Base-by-base conservation (phyloP, 2,888 invertebrate genomes). In the Slavum lentiscoides region DNA sequence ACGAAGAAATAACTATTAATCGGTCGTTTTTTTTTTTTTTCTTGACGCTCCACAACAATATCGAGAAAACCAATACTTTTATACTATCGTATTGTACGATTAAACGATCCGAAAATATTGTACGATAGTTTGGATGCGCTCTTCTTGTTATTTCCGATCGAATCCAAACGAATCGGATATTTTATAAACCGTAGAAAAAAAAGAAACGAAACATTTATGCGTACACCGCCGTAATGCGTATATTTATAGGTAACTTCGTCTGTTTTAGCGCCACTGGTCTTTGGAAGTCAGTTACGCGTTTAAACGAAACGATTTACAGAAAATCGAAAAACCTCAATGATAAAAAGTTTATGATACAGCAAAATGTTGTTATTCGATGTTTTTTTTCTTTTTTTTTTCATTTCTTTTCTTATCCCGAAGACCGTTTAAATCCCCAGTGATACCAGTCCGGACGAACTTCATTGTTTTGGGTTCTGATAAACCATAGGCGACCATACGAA, bases 391-490 rank as follows among this genome's bases (percentile, higher is more conserved):
- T 30, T 4, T 4, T 30, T 30, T 30, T 30, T n/a, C 30, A n/a
- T 21, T 8, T n/a, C 30, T 39, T 21, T 8, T 55, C 17, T 64
- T 53, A 37, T 37, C 62, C n/a, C 43, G 13, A 23, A 62, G 53
- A 53, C 21, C 6, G 21, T 69, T 21, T 55, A 77, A 76, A 61
- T 62, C 77, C 77, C 13, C 53, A 37, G 62, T 39, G 49, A 62
- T 77, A 70, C 55, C 39, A 62, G 67, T 67, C 69, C n/a, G 53
- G 17, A 37, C 17, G 23, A 77, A 70, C 62, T 70, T 70, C 69
- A 70, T 77, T 77, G 69, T 77, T 77, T 77, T 70, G 30, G n/a
- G 21, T 21, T 30, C 37, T 30, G 17, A 49, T 70, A 70, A 70
- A 62, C 53, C 62, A 37, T 30, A 30, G 39, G n/a, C 15, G 17